Evolutionary conservation across 37 sponge, comb jelly and placozoan genomes (phyloP), one percentile per base, ranked within the genome.

Genomic region (Petrosia ficiformis): DNA sequence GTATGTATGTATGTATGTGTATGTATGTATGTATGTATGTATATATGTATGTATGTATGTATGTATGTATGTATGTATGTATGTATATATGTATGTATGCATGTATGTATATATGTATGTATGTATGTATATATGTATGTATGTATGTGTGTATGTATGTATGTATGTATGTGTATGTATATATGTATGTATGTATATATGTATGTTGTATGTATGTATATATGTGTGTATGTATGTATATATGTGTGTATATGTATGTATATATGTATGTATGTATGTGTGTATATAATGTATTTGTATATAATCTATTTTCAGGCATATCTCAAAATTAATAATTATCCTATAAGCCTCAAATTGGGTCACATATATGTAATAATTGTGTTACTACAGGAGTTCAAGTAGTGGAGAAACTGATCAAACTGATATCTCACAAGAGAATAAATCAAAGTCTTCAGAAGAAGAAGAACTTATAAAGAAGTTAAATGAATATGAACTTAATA

Each of bases 141-240:
- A 61, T 77, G 52, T 77, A 56, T 77, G 73, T 42, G 73, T 72
- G 73, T 72, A 57, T 72, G 73, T 72, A 57, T 44, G 56, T 72
- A 57, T 72, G 73, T 69, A 14, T 69, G 37, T 11, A 16, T 48
- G 54, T n/a, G n/a, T n/a, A 48, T 48, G 54, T 16, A 10, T 48
- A 48, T 48, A 16, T 48, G 14, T 16, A 19, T 48, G 14, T 48
- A 10, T 19, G 10, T 16, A n/a, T n/a, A n/a, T n/a, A n/a, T n/a
- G n/a, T n/a, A n/a, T n/a, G n/a, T n/a, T n/a, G n/a, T n/a, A n/a
- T 48, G 14, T 48, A 48, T 48, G 16, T 10, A 19, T 48, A 48
- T 16, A 48, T 48, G 54, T 19, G 10, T 10, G 54, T 19, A 19
- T 16, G 16, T 48, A 10, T 19, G 14, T 19, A 19, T 10, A 48